Conservation (phyloP, 2,113 vertebrate genomes). For the Oreochromis aureus region DNA sequence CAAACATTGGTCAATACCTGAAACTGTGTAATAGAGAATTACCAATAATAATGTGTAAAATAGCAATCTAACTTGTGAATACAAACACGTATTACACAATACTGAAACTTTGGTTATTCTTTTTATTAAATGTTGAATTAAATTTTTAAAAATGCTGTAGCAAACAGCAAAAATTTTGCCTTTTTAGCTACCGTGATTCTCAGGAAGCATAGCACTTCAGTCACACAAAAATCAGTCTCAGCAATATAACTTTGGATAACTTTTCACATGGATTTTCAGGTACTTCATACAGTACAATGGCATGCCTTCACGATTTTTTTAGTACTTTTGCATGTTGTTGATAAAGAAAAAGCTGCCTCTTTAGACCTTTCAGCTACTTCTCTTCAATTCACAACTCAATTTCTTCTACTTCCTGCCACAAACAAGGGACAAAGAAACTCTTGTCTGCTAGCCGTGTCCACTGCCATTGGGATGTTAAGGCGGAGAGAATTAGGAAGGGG, state of each 20-base stretch:
- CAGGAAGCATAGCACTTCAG: not conserved
- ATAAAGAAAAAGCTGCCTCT: slow-evolving; percentile 6
- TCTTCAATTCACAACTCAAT: not conserved
- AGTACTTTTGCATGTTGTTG: not conserved
- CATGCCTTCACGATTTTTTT: not conserved
- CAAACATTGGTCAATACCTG: no score
- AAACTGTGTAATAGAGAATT: no score
- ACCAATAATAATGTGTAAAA: not conserved
- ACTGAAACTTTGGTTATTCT: not conserved
- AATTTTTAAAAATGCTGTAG: not conserved
- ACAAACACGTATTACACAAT: not conserved
- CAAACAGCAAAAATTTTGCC: not conserved
- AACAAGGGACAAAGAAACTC: slow-evolving; percentile 61
- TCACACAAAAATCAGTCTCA: not conserved
- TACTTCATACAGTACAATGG: not conserved
- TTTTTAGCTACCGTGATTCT: not conserved
- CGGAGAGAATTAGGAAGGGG: slow-evolving; percentile 71
- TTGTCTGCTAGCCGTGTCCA: slow-evolving; percentile 58
- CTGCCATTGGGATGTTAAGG: slow-evolving; percentile 60
- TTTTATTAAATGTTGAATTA: not conserved
- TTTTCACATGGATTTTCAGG: not conserved
- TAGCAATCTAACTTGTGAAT: not conserved
- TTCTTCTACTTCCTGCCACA: slow-evolving; percentile 43
- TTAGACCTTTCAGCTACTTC: slow-evolving; percentile 26
- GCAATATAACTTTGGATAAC: not conserved